A percentile compares a stretch with the other conserved stretches of the same genome.
Evolutionary conservation across 2,888 invertebrate species (phyloP).

Genomic region (Trachelus troglodyta): DNA sequence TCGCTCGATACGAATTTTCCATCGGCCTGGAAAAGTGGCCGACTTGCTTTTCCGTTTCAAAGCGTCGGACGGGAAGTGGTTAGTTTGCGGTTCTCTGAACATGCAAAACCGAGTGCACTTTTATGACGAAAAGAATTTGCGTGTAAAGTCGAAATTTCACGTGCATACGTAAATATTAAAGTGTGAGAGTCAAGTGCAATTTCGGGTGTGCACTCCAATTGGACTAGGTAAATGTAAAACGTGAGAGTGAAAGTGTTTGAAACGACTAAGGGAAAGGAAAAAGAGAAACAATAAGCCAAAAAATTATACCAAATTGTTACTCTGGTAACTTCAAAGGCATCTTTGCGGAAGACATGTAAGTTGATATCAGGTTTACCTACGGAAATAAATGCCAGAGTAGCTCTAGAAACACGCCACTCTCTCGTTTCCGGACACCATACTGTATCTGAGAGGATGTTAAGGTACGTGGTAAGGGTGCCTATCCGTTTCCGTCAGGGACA

Average conservation of each 20-base stretch:
- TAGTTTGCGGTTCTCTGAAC: background rate
- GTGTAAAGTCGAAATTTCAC: background rate
- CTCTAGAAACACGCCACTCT: background rate
- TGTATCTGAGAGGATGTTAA: background rate
- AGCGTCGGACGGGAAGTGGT: background rate
- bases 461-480: background rate
- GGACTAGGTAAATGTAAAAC: background rate
- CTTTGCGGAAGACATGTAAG: background rate
- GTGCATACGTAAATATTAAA: background rate
- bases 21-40: background rate
- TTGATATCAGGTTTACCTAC: background rate
- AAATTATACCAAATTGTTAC: background rate
- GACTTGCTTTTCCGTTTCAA: background rate
- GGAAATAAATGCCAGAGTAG: background rate
- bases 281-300: background rate
- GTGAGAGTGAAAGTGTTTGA: background rate
- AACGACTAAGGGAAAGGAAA: background rate
- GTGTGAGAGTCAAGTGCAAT: background rate
- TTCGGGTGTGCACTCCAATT: background rate
- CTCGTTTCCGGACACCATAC: background rate
- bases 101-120: background rate
- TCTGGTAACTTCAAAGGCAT: background rate
- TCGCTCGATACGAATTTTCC: background rate
- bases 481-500: background rate
- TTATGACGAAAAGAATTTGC: background rate